These are phyloP conservation scores for Herpetotheres cachinnans DNA, from an alignment of 2,113 vertebrate genomes.

Conservation along the genomic window DNA sequence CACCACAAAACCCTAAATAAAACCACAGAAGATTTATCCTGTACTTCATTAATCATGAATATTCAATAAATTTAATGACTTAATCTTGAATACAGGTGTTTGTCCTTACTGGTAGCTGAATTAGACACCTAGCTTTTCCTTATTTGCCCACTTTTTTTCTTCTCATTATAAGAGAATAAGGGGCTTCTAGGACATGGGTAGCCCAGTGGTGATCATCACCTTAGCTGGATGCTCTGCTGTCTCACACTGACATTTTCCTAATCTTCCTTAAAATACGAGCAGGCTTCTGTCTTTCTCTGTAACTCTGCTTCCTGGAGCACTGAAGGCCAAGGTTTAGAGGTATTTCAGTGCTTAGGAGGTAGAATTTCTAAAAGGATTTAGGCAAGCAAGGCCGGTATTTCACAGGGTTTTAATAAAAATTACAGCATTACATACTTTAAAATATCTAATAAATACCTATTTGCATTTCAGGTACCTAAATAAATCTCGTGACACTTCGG, in stretches of 20 bases:
- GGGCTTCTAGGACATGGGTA: neutral
- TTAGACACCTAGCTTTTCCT: neutral
- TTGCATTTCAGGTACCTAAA: neutral
- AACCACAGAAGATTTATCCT: neutral
- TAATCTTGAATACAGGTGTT: neutral
- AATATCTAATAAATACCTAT: neutral
- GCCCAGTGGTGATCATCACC: neutral
- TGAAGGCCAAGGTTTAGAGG: neutral
- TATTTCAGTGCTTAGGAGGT: neutral
- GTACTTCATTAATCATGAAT: neutral
- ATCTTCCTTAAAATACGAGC: neutral
- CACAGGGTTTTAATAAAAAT: neutral
- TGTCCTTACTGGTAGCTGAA: neutral
- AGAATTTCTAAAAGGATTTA: neutral
- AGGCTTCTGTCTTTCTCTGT: neutral
- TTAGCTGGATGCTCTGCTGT: neutral
- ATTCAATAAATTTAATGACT: neutral
- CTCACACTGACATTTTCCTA: neutral
- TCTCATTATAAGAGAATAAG: neutral
- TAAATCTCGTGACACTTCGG: neutral
- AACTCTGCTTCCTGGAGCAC: neutral
- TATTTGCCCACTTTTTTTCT: neutral
- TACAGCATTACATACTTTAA: neutral
- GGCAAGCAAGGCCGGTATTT: neutral
- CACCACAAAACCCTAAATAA: neutral